phyloP scores from a whole-genome alignment of 2,888 invertebrate species.

The Thyatira batis region DNA sequence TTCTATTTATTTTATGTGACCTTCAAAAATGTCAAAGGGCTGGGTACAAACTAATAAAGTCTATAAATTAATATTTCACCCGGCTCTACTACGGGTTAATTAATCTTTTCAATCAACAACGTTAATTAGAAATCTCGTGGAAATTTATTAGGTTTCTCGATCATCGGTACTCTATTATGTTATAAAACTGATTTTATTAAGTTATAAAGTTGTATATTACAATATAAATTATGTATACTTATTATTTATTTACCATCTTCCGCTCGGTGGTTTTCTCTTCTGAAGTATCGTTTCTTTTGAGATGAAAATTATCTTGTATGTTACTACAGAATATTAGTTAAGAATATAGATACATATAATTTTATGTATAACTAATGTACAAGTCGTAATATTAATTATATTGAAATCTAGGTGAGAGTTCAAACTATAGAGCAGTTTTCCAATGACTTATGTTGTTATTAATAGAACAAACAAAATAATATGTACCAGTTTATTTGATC shows the following conservation, averaged over 20 bases:
- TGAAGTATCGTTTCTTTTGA: not conserved
- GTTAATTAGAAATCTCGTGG: slow-evolving; percentile 45
- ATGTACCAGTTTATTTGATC: no score
- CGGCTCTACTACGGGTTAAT: slow-evolving; percentile 28
- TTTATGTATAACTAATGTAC: no score
- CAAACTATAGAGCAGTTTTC: no score
- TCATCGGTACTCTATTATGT: slow-evolving; percentile 13
- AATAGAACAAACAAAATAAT: no score
- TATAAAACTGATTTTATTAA: not conserved
- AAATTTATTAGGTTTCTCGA: slow-evolving; percentile 39
- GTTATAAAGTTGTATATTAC: not conserved
- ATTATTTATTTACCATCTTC: not conserved
- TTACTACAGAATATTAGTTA: no score
- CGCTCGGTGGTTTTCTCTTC: not conserved
- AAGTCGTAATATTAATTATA: no score
- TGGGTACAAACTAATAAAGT: slow-evolving; percentile 20
- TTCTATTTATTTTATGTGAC: not conserved
- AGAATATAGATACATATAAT: no score
- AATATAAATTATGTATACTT: not conserved
- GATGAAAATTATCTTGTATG: no score
- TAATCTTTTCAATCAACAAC: slow-evolving; percentile 46
- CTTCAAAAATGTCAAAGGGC: slow-evolving; percentile 16
- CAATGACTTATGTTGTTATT: no score
- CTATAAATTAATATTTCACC: slow-evolving; percentile 19
- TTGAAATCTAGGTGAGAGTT: no score